Evolutionary conservation across 2,888 invertebrate species (phyloP).

Genomic region (Plebejus argus): DNA sequence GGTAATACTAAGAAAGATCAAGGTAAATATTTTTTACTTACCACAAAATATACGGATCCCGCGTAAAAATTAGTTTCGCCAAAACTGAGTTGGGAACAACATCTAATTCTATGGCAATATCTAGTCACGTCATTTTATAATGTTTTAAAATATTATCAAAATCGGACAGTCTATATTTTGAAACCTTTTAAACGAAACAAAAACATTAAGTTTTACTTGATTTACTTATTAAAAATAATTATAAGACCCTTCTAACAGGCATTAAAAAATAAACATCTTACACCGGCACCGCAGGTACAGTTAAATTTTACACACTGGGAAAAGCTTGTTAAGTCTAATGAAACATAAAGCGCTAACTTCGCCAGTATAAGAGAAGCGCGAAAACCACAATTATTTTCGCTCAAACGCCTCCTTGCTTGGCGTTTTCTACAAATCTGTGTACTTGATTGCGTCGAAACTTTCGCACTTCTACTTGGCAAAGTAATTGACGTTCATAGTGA

Average conservation of each 20-base stretch:
- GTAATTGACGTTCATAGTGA: neutral
- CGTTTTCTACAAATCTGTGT: conserved; percentile 23
- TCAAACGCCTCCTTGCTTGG: conserved; percentile 1
- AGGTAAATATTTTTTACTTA: too few relatives aligned
- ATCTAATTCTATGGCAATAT: too few relatives aligned
- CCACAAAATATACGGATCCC: too few relatives aligned
- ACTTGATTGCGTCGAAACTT: conserved; percentile 21
- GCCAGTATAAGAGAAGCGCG: conserved; percentile 18
- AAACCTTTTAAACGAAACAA: neutral
- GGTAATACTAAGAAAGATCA: too few relatives aligned
- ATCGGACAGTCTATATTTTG: neutral
- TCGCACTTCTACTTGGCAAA: neutral
- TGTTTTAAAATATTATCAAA: too few relatives aligned
- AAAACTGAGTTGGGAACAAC: too few relatives aligned
- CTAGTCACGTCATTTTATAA: too few relatives aligned
- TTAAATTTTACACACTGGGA: conserved; percentile 28
- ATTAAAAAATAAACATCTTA: conserved; percentile 7
- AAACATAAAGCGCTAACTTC: conserved; percentile 26
- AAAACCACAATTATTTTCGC: conserved; percentile 30
- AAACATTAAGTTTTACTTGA: neutral
- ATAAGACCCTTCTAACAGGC: neutral
- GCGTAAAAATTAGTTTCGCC: too few relatives aligned
- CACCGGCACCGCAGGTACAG: neutral
- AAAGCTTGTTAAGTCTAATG: conserved; percentile 30
- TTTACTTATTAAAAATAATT: too few relatives aligned